Conservation (phyloP, 2,113 vertebrate genomes). For the Neoarius graeffei region DNA sequence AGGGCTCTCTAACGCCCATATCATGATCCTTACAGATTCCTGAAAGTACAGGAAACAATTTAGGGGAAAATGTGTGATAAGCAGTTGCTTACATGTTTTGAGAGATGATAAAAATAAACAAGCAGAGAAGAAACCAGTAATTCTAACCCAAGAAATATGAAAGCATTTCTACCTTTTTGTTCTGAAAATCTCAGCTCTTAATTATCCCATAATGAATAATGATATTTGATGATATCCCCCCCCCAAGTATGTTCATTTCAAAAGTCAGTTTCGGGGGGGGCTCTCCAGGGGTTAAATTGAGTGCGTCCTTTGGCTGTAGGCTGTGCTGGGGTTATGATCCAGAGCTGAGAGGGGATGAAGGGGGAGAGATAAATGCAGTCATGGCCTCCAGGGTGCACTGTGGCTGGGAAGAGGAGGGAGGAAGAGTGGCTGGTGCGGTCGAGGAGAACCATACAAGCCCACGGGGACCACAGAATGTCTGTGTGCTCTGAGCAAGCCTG, state of each 20-base stretch:
- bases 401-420: constrained; percentile 41
- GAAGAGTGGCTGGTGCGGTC: constrained; percentile 28
- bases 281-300: constrained; percentile 45
- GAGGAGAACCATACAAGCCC: constrained; percentile 62
- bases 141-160: neutral
- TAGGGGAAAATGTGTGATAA: neutral
- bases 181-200: neutral
- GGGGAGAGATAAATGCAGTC: constrained; percentile 54
- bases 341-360: constrained; percentile 48
- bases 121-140: neutral
- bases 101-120: neutral
- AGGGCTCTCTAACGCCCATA: neutral
- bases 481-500: constrained; percentile 67
- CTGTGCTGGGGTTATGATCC: constrained; percentile 53
- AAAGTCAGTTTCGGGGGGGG: constrained; percentile 11
- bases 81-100: neutral
- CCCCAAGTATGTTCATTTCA: neutral
- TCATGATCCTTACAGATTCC: neutral
- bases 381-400: constrained; percentile 49
- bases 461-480: constrained; percentile 73
- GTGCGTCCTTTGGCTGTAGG: constrained; percentile 52
- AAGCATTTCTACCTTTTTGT: neutral
- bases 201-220: neutral
- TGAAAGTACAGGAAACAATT: constrained; percentile 13
- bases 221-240: neutral